phyloP scores from a whole-genome alignment of 2,888 invertebrate genomes.

The Cremastinae sp. region DNA sequence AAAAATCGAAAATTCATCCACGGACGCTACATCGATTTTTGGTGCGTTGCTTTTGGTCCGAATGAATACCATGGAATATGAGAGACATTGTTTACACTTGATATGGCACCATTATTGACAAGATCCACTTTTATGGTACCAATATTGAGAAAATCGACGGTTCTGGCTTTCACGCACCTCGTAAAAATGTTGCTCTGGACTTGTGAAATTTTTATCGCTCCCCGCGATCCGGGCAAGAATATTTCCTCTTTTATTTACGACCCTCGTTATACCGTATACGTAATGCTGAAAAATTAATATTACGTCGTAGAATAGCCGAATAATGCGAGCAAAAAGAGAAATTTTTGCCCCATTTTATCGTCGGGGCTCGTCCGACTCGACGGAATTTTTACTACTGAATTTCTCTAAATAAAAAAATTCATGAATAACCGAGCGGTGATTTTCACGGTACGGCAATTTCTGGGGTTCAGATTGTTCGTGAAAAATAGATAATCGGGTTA shows the following conservation, averaged over 20 bases:
- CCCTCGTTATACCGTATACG: not conserved
- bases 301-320: not conserved
- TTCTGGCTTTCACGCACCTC: conserved; percentile 8
- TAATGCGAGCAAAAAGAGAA: not conserved
- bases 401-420: not conserved
- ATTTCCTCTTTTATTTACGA: conserved; percentile 13
- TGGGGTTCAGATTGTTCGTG: not conserved
- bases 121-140: conserved; percentile 7
- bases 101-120: not conserved
- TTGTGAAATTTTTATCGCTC: conserved; percentile 39
- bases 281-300: not conserved
- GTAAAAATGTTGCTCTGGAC: conserved; percentile 24
- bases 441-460: not conserved
- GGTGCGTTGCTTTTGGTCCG: too few species aligned
- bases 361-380: not conserved
- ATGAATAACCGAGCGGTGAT: too few species aligned
- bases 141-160: conserved; percentile 10
- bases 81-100: not conserved
- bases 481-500: conserved; percentile 17
- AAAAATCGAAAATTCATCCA: too few species aligned
- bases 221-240: not conserved
- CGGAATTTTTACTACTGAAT: conserved; percentile 8
- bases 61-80: not conserved
- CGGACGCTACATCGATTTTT: too few species aligned
- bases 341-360: not conserved